Percentiles rank a stretch among this genome's conserved stretches.
These are phyloP conservation scores for Meiosimyza platycephala DNA, from an alignment of 2,888 invertebrate species.

Conservation along the genomic window DNA sequence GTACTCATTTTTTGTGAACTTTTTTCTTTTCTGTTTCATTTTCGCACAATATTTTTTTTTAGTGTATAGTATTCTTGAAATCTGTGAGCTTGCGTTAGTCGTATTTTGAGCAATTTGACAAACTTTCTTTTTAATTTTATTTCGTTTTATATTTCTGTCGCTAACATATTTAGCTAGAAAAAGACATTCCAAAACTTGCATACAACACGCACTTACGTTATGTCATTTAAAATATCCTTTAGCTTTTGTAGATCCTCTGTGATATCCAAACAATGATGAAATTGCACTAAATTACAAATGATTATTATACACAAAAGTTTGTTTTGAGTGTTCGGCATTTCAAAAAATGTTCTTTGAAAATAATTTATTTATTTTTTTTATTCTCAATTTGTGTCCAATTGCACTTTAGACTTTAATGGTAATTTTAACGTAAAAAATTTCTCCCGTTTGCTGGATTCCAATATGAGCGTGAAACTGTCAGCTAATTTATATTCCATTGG, in stretches of 20 bases:
- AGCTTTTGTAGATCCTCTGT: background rate
- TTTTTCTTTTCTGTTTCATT: too few relatives aligned
- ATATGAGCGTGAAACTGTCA: background rate
- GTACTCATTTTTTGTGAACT: too few relatives aligned
- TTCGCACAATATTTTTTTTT: too few relatives aligned
- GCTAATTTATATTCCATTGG: slow-evolving; percentile 15
- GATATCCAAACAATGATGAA: background rate
- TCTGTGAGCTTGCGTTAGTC: too few relatives aligned
- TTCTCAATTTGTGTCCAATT: background rate
- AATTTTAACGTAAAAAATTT: background rate
- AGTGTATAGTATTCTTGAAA: too few relatives aligned
- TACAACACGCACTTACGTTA: background rate
- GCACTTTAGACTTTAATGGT: background rate
- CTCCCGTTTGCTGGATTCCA: background rate
- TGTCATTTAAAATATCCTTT: background rate
- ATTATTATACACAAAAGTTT: background rate
- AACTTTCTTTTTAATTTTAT: too few relatives aligned
- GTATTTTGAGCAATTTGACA: too few relatives aligned
- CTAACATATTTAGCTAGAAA: too few relatives aligned
- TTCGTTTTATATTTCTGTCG: too few relatives aligned
- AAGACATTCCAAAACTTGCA: too few relatives aligned
- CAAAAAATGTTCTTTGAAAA: background rate
- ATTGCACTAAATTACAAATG: background rate
- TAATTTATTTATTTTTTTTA: background rate
- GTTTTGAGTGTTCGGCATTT: background rate